Evolutionary conservation across 2,113 vertebrate genomes (phyloP).

Genomic region (Meles meles): DNA sequence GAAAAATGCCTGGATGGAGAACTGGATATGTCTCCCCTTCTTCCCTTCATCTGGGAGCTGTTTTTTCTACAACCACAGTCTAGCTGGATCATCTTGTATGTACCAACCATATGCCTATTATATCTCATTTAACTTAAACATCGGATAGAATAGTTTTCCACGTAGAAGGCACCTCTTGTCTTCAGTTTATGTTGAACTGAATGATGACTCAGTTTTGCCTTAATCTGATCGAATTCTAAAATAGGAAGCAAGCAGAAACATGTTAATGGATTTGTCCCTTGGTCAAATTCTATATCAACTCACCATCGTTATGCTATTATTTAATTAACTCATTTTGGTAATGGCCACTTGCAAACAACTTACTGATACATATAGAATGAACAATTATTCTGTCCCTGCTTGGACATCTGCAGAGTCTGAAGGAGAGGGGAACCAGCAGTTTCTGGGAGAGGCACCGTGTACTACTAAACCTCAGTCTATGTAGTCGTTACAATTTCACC

Average conservation of each 20-base stretch:
- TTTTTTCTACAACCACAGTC: not conserved
- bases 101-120: not conserved
- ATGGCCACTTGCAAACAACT: constrained; percentile 34
- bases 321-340: constrained; percentile 45
- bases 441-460: not conserved
- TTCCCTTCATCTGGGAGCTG: not conserved
- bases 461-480: not conserved
- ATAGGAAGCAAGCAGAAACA: constrained; percentile 77
- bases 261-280: constrained; percentile 77
- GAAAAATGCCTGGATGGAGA: not conserved
- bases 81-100: not conserved
- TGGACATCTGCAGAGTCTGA: not conserved
- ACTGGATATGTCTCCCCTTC: not conserved
- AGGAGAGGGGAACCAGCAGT: not conserved
- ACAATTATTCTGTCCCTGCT: not conserved
- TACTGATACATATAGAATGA: not conserved
- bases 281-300: constrained; percentile 65
- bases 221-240: constrained; percentile 72
- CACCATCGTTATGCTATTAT: constrained; percentile 30
- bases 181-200: constrained; percentile 39
- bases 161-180: not conserved
- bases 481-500: not conserved
- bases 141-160: not conserved
- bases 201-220: constrained; percentile 67
- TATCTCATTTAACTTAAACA: not conserved